A percentile compares a stretch with the other conserved stretches of the same genome.
Evolutionary conservation across 2,797 vertebrate species (phyloP).

Genomic region (Tolypeutes matacus): DNA sequence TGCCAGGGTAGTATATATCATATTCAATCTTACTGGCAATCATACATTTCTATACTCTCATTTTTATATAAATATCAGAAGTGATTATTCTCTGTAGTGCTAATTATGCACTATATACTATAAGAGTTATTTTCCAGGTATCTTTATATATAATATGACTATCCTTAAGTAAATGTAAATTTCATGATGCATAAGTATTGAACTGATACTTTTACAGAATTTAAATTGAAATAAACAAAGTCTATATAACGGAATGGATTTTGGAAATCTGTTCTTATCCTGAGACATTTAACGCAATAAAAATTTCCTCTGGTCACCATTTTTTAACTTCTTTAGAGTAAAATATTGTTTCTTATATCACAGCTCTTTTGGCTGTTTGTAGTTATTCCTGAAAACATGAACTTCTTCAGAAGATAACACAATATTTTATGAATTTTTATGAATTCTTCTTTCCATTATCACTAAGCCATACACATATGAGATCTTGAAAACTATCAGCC

Average conservation of each 20-base stretch:
- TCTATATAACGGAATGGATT: background rate
- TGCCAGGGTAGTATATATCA: background rate
- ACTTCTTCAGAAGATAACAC: background rate
- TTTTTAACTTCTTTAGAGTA: background rate
- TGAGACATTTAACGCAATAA: background rate
- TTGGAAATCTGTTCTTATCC: background rate
- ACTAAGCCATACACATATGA: background rate
- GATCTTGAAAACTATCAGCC: background rate
- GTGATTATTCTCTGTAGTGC: background rate
- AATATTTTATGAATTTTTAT: background rate
- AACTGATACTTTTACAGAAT: background rate
- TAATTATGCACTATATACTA: background rate
- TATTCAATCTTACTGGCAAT: background rate
- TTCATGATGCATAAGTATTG: background rate
- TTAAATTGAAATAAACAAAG: background rate
- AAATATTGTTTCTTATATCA: background rate
- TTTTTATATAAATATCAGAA: background rate
- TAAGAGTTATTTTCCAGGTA: background rate
- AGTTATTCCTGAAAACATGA: background rate
- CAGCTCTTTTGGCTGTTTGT: background rate
- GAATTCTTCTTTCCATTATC: background rate
- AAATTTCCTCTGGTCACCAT: background rate
- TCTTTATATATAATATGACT: background rate
- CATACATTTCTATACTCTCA: background rate
- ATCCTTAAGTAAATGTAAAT: background rate